phyloP scores from a whole-genome alignment of 2,113 vertebrate genomes.

The Ciconia boyciana region DNA sequence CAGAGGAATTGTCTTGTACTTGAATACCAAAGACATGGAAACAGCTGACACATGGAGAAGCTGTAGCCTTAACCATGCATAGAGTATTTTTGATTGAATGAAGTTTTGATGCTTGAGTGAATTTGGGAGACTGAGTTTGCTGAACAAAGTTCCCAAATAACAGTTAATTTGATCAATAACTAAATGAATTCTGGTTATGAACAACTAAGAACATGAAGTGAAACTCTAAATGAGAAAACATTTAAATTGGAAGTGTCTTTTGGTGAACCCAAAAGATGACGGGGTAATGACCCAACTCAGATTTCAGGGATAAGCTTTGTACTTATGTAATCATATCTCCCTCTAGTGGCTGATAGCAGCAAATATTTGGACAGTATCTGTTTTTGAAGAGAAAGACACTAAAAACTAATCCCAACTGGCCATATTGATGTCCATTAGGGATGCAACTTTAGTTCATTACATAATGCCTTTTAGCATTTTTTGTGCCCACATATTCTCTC shows the following conservation, averaged over 20 bases:
- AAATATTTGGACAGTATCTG: neutral
- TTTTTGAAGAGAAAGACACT: neutral
- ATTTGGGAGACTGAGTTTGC: neutral
- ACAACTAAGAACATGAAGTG: neutral
- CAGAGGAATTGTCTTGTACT: neutral
- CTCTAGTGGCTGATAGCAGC: conserved; percentile 15
- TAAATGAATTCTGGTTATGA: neutral
- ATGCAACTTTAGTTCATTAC: neutral
- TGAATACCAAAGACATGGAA: neutral
- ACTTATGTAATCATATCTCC: neutral
- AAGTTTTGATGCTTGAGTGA: neutral
- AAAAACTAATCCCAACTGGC: neutral
- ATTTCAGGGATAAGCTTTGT: neutral
- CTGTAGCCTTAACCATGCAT: neutral
- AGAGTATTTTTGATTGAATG: neutral
- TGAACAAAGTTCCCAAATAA: neutral
- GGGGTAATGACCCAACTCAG: neutral
- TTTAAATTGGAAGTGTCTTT: neutral
- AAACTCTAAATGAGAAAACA: neutral
- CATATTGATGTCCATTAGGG: neutral
- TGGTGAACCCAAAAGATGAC: neutral
- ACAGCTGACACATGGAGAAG: neutral
- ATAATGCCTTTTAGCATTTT: neutral
- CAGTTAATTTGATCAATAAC: neutral
- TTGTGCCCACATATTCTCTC: neutral